Evolutionary conservation across 92 coral and sea anemone species (phyloP), one percentile per base, ranked within the genome.

Genomic region (Parazoanthus swiftii): DNA sequence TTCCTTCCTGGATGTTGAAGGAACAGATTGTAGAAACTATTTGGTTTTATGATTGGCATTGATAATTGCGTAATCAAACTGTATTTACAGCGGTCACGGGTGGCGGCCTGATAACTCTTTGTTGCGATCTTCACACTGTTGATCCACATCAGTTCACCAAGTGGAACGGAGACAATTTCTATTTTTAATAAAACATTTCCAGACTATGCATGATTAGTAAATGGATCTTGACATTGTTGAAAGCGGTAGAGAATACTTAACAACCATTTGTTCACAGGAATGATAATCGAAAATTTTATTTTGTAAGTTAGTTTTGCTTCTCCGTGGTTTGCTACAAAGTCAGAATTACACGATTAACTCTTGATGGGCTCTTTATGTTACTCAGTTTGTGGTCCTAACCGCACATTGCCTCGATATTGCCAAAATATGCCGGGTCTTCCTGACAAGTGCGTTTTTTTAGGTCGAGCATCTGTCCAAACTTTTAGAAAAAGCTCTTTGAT

Each of bases 361-460:
- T 36, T 84, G 87, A 84, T 84, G 68, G 68, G 29, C 79, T 84
- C 79, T 44, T 84, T 84, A 46, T 71, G 29, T 70, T 26, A 35
- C 87, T 48, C 87, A 48, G 87, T 72, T 66, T 68, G 86, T 65
- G 86, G 86, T 82, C 86, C 58, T n/a, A 35, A 84, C 87, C 79
- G 56, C 79, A 51, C 29, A 43, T 70, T 70, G 87, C 66, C 29
- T 67, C 25, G 86, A 14, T 43, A 83, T 67, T 83, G 43, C 70
- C 70, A 42, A 83, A 2, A 39, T 48, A 84, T 70, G 67, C 33
- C 33, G 0, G 33, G 33, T 71, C 72, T 67, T 84, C 87, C 87
- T 84, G 79, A 44, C 74, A 66, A 68, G 35, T n/a, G 44, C 77
- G 86, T 39, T n/a, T 68, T 68, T 43, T 25, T 42, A 16, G 6